Evolutionary conservation across 2,888 invertebrate species (phyloP).

Genomic region (Drosophila hawaiiensis): DNA sequence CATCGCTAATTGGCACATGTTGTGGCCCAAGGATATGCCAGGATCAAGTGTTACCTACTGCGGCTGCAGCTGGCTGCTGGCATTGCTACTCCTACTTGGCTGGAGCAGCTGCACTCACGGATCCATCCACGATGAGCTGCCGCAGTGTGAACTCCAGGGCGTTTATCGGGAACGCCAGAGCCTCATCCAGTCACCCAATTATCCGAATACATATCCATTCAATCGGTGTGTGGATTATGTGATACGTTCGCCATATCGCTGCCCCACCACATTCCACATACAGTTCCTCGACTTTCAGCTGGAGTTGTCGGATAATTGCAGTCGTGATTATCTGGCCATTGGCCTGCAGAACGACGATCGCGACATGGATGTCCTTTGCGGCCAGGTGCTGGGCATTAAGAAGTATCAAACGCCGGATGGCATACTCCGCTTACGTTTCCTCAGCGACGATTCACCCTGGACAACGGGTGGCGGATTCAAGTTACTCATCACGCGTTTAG

Average conservation of each 20-base stretch:
- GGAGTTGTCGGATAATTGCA: constrained; percentile 86
- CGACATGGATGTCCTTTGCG: constrained; percentile 86
- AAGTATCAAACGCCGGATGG: constrained; percentile 86
- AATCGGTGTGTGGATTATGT: constrained; percentile 86
- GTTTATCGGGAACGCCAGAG: constrained; percentile 86
- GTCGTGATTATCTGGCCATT: constrained; percentile 86
- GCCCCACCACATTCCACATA: constrained; percentile 86
- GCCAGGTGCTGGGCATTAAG: constrained; percentile 85
- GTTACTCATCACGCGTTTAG: constrained; percentile 86
- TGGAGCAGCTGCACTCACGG: constrained; percentile 2
- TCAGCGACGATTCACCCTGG: constrained; percentile 83
- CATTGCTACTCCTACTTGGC: constrained; percentile 12
- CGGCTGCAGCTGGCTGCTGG: background rate
- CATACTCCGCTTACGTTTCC: constrained; percentile 85
- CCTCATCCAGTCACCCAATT: constrained; percentile 86
- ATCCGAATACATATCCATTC: constrained; percentile 86
- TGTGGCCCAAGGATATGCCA: constrained; percentile 40
- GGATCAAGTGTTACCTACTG: background rate
- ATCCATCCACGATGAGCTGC: constrained; percentile 77
- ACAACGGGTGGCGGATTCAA: constrained; percentile 85
- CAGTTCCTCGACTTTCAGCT: constrained; percentile 87
- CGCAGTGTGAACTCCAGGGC: constrained; percentile 82
- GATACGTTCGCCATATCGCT: constrained; percentile 86
- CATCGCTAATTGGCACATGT: constrained; percentile 21
- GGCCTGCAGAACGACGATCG: constrained; percentile 82